These are phyloP conservation scores for Nematolebias whitei DNA, from an alignment of 2,113 vertebrate species.

Conservation along the genomic window DNA sequence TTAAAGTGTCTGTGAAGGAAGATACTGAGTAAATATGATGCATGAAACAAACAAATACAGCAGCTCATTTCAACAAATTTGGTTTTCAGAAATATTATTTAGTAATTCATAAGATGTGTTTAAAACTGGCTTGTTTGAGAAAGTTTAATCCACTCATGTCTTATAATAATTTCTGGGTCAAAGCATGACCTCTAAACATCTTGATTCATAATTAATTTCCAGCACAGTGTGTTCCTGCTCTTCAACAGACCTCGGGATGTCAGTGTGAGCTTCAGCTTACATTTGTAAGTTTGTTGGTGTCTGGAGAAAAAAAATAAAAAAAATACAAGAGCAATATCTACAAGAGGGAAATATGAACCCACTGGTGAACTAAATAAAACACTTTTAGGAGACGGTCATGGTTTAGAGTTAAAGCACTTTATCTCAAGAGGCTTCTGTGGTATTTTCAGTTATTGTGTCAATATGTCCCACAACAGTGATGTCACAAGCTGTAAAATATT, in stretches of 20 bases:
- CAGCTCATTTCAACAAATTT: too few species aligned
- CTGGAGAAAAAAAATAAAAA: neutral
- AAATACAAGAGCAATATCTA: neutral
- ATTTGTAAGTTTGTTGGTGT: neutral
- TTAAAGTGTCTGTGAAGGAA: too few species aligned
- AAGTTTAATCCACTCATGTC: slow-evolving; percentile 13
- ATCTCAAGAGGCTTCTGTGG: too few species aligned
- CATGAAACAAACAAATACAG: too few species aligned
- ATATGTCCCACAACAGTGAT: too few species aligned
- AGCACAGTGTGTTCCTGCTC: slow-evolving; percentile 13
- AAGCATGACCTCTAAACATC: neutral
- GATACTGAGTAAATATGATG: too few species aligned
- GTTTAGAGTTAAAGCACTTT: too few species aligned
- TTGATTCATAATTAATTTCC: slow-evolving; percentile 31
- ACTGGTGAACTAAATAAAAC: neutral
- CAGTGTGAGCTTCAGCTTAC: neutral
- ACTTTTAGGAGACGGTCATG: neutral
- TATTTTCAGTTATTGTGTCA: too few species aligned
- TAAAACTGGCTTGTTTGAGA: slow-evolving; percentile 9
- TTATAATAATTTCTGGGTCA: slow-evolving; percentile 11
- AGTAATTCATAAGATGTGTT: too few species aligned
- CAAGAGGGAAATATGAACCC: neutral
- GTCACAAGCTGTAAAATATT: too few species aligned
- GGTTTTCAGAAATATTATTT: too few species aligned
- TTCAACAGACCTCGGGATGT: slow-evolving; percentile 23